Base-by-base conservation (phyloP, 2,113 vertebrate species). In the Grus americana region DNA sequence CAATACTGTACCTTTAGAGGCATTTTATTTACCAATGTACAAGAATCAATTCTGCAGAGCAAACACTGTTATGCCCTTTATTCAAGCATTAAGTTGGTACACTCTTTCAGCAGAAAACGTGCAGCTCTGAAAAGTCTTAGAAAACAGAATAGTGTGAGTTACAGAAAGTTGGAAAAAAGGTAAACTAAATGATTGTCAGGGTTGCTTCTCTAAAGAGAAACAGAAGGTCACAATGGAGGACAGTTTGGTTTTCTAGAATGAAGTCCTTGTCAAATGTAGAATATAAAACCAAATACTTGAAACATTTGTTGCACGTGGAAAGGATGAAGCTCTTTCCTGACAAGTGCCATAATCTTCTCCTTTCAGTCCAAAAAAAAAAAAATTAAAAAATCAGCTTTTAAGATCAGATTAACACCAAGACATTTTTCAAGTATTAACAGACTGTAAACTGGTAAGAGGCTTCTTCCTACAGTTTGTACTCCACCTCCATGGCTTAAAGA, bases 1-100 rank as follows among this genome's bases (percentile, higher is more conserved):
- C 78, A 94, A 49, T 30, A 59, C 42, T 79, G 80, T 74, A 96
- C 94, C 94, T 97, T 92, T 57, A 86, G 91, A 94, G 84, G 75
- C 62, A 74, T 86, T 91, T 95, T 95, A 89, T 96, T 96, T 95
- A 96, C 95, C 70, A 52, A n/a, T 1, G 15, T 36, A 38, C 67
- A 68, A 44, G 82, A 83, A 95, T 12, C 79, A 82, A 5, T 79
- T 90, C 82, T 86, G 86, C 63, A 84, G 73, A 67, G 44, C 90
- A 86, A 90, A 88, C 47, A 58, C 47, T 47, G 66, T 30, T 70
- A 27, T 16, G 30, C 66, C 24, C 49, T 85, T 96, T 78, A 80
- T 86, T 74, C 68, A 44, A 94, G 70, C 70, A 80, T 32, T 75
- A 80, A 55, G 66, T n/a, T 81, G 63, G 44, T 49, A 42, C 7